Evolutionary conservation across 2,888 invertebrate genomes (phyloP).

Genomic region (Notodonta ziczac): DNA sequence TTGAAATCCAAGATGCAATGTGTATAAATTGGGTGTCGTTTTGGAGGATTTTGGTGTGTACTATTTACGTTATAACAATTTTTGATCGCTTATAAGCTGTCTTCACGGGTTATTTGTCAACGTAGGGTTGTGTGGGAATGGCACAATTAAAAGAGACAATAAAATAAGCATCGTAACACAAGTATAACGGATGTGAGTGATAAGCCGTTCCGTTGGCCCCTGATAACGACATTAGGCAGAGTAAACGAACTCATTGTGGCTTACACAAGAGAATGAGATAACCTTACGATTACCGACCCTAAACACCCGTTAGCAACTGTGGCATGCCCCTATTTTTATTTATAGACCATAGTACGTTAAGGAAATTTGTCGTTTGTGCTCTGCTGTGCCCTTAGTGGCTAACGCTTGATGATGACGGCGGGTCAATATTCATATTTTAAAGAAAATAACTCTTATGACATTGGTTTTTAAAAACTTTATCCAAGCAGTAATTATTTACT

Average conservation of each 20-base stretch:
- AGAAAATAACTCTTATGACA: no score
- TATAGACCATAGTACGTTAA: no score
- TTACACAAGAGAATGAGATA: constrained; percentile 45
- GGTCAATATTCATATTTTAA: background rate
- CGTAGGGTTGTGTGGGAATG: background rate
- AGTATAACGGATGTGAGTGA: constrained; percentile 66
- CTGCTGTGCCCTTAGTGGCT: no score
- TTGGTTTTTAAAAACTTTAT: no score
- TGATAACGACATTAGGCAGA: constrained; percentile 74
- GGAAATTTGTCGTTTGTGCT: no score
- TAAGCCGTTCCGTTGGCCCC: constrained; percentile 71
- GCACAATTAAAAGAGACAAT: constrained; percentile 1
- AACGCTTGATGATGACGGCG: background rate
- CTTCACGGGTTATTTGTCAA: no score
- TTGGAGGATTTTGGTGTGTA: no score
- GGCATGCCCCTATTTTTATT: background rate
- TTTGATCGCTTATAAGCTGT: no score
- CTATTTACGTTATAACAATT: no score
- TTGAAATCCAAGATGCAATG: no score
- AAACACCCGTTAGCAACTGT: constrained; percentile 42
- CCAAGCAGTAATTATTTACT: no score
- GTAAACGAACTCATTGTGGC: constrained; percentile 69
- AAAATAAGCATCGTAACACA: background rate
- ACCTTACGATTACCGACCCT: constrained; percentile 64
- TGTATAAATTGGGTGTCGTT: no score